phyloP scores from a whole-genome alignment of 2,888 invertebrate species.

The Chloromyia formosa region DNA sequence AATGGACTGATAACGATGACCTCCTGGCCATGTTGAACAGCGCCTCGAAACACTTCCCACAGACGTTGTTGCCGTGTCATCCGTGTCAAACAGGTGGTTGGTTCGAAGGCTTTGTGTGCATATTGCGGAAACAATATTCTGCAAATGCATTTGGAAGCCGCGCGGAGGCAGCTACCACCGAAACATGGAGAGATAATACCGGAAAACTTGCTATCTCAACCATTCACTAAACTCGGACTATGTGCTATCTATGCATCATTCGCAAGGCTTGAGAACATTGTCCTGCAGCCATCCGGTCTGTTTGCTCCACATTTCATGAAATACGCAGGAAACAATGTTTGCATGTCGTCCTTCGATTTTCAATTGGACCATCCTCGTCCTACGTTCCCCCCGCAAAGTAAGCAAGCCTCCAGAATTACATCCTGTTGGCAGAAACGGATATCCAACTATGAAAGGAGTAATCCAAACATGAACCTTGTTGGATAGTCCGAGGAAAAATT shows the following conservation, averaged over 20 bases:
- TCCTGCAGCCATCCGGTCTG: neutral
- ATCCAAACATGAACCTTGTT: conserved; percentile 18
- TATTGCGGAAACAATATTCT: conserved; percentile 17
- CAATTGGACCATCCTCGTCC: neutral
- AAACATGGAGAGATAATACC: neutral
- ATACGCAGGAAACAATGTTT: conserved; percentile 8
- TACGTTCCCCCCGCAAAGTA: neutral
- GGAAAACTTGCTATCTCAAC: neutral
- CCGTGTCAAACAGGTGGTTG: conserved; percentile 29
- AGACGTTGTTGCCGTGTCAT: too few relatives aligned
- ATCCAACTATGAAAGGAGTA: conserved; percentile 1
- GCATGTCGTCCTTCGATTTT: conserved; percentile 27
- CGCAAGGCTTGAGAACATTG: neutral
- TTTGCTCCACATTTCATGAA: conserved; percentile 25
- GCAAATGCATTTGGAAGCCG: neutral
- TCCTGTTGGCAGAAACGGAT: conserved; percentile 17
- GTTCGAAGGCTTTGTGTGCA: neutral
- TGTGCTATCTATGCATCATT: neutral
- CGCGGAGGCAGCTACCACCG: neutral
- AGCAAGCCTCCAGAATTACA: conserved; percentile 24
- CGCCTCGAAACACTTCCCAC: neutral
- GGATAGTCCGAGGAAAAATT: neutral
- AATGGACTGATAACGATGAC: conserved; percentile 36
- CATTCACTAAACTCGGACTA: too few relatives aligned
- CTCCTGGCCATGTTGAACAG: conserved; percentile 14